phyloP scores from a whole-genome alignment of 2,888 invertebrate species.

The Mythimna ferrago region DNA sequence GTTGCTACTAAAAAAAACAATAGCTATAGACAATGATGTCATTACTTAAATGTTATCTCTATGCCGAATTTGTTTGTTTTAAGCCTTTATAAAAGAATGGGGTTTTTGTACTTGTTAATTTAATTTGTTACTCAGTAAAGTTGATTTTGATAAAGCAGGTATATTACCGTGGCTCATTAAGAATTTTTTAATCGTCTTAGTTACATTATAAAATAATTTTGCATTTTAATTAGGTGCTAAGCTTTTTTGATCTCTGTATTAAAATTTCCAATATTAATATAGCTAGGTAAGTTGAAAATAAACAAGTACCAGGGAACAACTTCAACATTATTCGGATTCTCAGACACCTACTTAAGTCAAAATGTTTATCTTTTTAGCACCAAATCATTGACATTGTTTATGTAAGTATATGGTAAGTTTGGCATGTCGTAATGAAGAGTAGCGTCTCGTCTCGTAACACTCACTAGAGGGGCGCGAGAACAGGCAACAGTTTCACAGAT shows the following conservation, averaged over 20 bases:
- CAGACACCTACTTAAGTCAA: constrained; percentile 5
- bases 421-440: constrained; percentile 73
- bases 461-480: constrained; percentile 66
- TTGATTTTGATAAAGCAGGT: not conserved
- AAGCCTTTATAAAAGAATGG: constrained; percentile 22
- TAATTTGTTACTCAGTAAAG: not conserved
- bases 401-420: constrained; percentile 73
- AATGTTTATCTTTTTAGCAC: constrained; percentile 37
- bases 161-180: not conserved
- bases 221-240: not conserved
- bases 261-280: not conserved
- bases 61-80: constrained; percentile 38
- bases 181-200: not conserved
- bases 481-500: constrained; percentile 65
- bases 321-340: not conserved
- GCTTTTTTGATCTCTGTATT: not conserved
- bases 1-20: constrained; percentile 32
- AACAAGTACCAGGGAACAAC: not conserved
- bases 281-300: not conserved
- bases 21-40: constrained; percentile 41
- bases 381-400: constrained; percentile 75
- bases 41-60: constrained; percentile 37
- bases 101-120: constrained; percentile 16
- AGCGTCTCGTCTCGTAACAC: constrained; percentile 72
- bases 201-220: not conserved